Evolutionary conservation across 2,888 invertebrate species (phyloP), one percentile per base, ranked within the genome.

Genomic region (Portevinia maculata): DNA sequence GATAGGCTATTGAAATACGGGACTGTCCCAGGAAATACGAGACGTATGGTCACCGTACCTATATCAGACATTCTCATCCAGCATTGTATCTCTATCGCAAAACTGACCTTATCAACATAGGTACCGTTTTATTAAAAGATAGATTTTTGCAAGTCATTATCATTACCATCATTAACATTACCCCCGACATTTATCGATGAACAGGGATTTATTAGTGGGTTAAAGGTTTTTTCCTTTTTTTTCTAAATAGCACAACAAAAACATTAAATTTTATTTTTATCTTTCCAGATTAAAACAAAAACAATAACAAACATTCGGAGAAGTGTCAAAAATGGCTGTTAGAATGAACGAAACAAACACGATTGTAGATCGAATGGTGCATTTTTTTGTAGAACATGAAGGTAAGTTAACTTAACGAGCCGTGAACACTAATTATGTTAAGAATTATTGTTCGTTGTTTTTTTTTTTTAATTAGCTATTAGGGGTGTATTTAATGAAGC

Each of bases 361-460:
- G 48, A 88, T 89, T 46, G 89, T 90, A 67, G 90, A 91, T 85
- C 87, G 89, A 7, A 87, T 91, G 88, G 90, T 91, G 44, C 88
- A 90, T 84, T 90, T 91, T 85, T 89, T 91, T 71, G 90, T 91
- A 41, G 89, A 89, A 79, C 90, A 91, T 85, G 90, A 91, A 88
- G 91, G 91, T 88, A 83, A 89, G 85, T 87, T 11, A 4, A 9
- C 11, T 11, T 19, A 19, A 19, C 11, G 44, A 19, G 17, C 19
- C 19, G 19, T 44, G 3, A 19, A 44, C 0, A 19, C 28, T 17
- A 37, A 4, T 37, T 24, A n/a, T 48, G 21, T 17, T 19, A 30
- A 7, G n/a, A 28, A 60, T n/a, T 13, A 1, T 15, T 39, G 39
- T 39, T 24, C n/a, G n/a, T n/a, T n/a, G n/a, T n/a, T n/a, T n/a